Percentiles rank a stretch among this genome's conserved stretches.
These are phyloP conservation scores for Tetranychus urticae DNA, from an alignment of 1,140 invertebrate species.

Conservation along the genomic window DNA sequence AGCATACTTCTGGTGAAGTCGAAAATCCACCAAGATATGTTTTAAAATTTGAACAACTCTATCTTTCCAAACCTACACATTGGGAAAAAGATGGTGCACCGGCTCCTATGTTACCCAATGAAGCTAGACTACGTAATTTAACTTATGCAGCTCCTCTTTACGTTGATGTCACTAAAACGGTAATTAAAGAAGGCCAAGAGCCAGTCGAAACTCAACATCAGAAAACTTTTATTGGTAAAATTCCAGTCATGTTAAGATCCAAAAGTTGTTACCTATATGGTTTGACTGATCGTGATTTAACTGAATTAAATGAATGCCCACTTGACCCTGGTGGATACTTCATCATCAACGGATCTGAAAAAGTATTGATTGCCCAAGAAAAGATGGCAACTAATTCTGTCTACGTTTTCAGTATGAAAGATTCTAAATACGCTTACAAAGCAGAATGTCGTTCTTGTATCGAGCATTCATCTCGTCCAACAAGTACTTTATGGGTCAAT, in stretches of 20 bases:
- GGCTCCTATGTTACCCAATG: conserved; percentile 97
- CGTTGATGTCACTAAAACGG: conserved; percentile 92
- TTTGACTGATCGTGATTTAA: conserved; percentile 87
- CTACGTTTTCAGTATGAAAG: conserved; percentile 96
- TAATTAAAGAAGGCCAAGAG: conserved; percentile 68
- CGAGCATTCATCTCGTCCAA: conserved; percentile 74
- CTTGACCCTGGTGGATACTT: conserved; percentile 93
- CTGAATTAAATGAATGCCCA: conserved; percentile 94
- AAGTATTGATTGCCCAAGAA: conserved; percentile 91
- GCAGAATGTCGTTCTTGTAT: conserved; percentile 83
- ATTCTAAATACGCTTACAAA: conserved; percentile 82
- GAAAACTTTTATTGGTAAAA: conserved; percentile 97
- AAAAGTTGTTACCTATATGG: conserved; percentile 83
- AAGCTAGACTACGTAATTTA: conserved; percentile 44
- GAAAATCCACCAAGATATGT: conserved; percentile 75
- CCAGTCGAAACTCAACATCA: conserved; percentile 78
- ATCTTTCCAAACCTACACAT: conserved; percentile 92
- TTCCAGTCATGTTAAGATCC: conserved; percentile 94
- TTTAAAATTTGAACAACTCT: conserved; percentile 96
- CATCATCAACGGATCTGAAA: conserved; percentile 86
- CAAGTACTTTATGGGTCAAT: conserved; percentile 93
- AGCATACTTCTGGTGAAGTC: conserved; percentile 72
- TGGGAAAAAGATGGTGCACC: conserved; percentile 99
- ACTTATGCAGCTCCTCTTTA: conserved; percentile 87
- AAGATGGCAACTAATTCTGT: conserved; percentile 99